Percentiles rank a stretch among this genome's conserved stretches.
phyloP scores from a whole-genome alignment of 2,113 vertebrate species.

The Microtus richardsoni region DNA sequence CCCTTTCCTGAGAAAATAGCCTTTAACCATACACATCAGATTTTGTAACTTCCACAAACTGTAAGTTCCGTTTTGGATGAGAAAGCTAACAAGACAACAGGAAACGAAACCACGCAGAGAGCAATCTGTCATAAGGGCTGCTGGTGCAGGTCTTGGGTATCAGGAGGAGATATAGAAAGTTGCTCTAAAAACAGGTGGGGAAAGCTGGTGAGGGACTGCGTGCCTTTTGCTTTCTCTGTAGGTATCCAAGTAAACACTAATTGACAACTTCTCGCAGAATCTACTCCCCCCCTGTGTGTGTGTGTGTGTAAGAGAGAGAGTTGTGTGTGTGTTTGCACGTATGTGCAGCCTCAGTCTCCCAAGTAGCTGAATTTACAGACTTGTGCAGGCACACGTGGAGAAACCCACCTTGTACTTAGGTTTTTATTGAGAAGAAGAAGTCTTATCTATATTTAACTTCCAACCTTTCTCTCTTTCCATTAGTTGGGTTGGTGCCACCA shows the following conservation, averaged over 20 bases:
- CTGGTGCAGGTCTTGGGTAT: neutral
- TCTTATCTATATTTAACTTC: conserved; percentile 41
- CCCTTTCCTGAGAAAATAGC: conserved; percentile 42
- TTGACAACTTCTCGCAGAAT: neutral
- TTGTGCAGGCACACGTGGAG: neutral
- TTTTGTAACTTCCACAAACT: conserved; percentile 12
- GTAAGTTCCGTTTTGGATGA: conserved; percentile 33
- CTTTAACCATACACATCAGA: neutral
- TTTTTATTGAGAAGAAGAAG: conserved; percentile 43
- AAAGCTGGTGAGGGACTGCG: neutral
- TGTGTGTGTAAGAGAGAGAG: neutral
- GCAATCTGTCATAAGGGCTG: neutral
- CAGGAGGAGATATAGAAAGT: neutral
- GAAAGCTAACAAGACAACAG: conserved; percentile 15
- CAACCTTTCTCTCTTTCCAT: neutral
- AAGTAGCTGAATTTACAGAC: neutral
- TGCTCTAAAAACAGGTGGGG: neutral
- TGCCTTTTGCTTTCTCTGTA: neutral
- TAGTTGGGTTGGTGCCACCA: neutral
- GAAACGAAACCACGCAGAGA: conserved; percentile 17
- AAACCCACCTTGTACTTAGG: neutral
- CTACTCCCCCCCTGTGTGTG: neutral
- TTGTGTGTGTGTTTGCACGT: neutral
- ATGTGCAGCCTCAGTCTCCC: neutral
- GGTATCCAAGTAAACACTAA: neutral